Conservation (phyloP, 2,888 invertebrate species). For the Amblyjoppa fuscipennis region DNA sequence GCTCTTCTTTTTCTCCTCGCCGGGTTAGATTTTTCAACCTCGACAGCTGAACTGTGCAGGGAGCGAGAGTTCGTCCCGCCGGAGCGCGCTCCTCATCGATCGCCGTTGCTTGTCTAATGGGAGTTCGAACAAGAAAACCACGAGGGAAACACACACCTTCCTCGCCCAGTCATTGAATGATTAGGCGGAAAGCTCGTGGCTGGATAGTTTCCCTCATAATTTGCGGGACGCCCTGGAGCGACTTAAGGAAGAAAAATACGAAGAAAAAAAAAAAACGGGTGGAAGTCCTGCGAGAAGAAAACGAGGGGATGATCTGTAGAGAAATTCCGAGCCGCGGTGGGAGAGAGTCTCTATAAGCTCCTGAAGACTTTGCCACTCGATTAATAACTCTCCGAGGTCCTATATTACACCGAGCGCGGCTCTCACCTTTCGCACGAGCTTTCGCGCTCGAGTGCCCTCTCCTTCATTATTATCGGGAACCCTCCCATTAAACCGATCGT, state of each 20-base stretch:
- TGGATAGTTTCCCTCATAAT: slow-evolving; percentile 27
- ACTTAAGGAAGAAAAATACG: slow-evolving; percentile 1
- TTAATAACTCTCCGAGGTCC: slow-evolving; percentile 61
- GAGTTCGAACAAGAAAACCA: slow-evolving; percentile 40
- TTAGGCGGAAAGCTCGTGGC: slow-evolving; percentile 58
- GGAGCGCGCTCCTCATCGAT: slow-evolving; percentile 50
- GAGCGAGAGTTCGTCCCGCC: slow-evolving; percentile 4
- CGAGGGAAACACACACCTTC: slow-evolving; percentile 41
- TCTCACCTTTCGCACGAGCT: slow-evolving; percentile 14
- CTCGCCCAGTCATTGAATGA: slow-evolving; percentile 64
- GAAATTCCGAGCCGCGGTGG: slow-evolving; percentile 44
- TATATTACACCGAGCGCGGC: slow-evolving; percentile 2
- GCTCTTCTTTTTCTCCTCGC: slow-evolving; percentile 13
- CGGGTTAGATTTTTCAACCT: slow-evolving; percentile 62
- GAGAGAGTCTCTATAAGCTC: slow-evolving; percentile 3
- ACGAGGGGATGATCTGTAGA: slow-evolving; percentile 39
- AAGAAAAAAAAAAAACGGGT: slow-evolving; percentile 1
- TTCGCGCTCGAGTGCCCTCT: slow-evolving; percentile 17
- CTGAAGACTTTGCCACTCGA: slow-evolving; percentile 45
- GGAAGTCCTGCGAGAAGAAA: slow-evolving; percentile 34
- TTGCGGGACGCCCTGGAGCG: slow-evolving; percentile 17
- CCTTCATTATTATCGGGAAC: slow-evolving; percentile 47
- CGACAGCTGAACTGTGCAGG: slow-evolving; percentile 52
- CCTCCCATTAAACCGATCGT: slow-evolving; percentile 1
- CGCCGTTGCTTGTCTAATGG: slow-evolving; percentile 58